Evolutionary conservation across 2,113 vertebrate genomes (phyloP).

Genomic region (Pachyramphus minor): DNA sequence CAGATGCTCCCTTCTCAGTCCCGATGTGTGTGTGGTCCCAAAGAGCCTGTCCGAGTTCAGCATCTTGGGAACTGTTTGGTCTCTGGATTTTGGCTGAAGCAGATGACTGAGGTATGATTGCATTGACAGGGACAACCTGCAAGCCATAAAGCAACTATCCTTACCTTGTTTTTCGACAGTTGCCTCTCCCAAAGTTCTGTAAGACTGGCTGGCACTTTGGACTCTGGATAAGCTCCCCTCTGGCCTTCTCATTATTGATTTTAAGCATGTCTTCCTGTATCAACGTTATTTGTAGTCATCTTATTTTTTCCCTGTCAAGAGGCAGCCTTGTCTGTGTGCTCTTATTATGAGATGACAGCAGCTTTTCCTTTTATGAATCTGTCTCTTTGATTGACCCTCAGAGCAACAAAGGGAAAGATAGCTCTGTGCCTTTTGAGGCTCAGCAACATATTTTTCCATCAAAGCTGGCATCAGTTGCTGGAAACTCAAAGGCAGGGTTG

Average conservation of each 20-base stretch:
- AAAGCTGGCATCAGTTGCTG: conserved; percentile 3
- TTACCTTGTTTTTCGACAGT: not conserved
- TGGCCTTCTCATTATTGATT: conserved; percentile 19
- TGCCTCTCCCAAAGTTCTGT: not conserved
- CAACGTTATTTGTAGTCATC: not conserved
- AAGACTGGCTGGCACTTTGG: not conserved
- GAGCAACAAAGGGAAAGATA: not conserved
- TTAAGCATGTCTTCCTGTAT: conserved; percentile 13
- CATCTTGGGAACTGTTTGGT: not conserved
- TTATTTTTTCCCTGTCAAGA: not conserved
- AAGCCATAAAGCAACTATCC: not conserved
- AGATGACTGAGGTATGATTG: not conserved
- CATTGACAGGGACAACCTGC: not conserved
- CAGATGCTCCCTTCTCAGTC: not conserved
- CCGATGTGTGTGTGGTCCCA: rapidly evolving
- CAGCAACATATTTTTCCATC: not conserved
- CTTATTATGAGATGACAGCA: not conserved
- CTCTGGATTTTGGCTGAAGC: not conserved
- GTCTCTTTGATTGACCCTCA: not conserved
- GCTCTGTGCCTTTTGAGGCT: not conserved
- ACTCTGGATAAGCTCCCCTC: not conserved
- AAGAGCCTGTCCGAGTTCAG: not conserved
- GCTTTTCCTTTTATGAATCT: conserved; percentile 17
- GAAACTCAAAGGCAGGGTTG: not conserved
- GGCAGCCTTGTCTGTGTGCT: not conserved